Base-by-base conservation (phyloP, 2,888 invertebrate species). In the Heliconius sara region DNA sequence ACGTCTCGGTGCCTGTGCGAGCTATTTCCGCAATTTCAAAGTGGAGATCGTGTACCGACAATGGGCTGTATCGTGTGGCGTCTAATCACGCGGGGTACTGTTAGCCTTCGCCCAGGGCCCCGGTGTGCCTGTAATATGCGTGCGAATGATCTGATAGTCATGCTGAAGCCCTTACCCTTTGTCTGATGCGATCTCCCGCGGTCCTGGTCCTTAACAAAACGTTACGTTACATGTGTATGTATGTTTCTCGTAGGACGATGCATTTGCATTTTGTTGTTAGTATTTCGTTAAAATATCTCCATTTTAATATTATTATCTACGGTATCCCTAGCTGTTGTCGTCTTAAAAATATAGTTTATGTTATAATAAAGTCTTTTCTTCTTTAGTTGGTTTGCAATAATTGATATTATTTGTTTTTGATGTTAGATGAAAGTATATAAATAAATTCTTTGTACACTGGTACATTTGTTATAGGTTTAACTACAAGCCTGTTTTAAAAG, bases 11-110 rank as follows among this genome's bases (percentile, higher is more conserved):
- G 92, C 89, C 89, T 92, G 93, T 91, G 93, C 92, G 87, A 91
- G 91, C 91, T 92, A 93, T 94, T 95, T 95, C 94, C 95, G 93
- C 93, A 94, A 94, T 95, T 93, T 92, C 93, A 90, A 93, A 92
- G 92, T 91, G 92, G 91, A 91, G 92, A 95, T 94, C 93, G 93
- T 94, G 94, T 92, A 91, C 93, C 91, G 94, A 95, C 95, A 95
- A 95, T 94, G 88, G 93, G 89, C 91, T 89, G 92, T 94, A 95
- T 95, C 93, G 93, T 93, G 93, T 92, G 93, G 91, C 92, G 95
- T 94, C 94, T 95, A 95, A 95, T 95, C 95, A 94, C 91, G 89
- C 87, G 89, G 90, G 87, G 91, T 95, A 94, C 94, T 92, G 93
- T 93, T 93, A 93, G 92, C 90, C 91, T 89, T 89, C 85, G 91